Base-by-base conservation (phyloP, 2,888 invertebrate species). In the Theristus sp. region DNA sequence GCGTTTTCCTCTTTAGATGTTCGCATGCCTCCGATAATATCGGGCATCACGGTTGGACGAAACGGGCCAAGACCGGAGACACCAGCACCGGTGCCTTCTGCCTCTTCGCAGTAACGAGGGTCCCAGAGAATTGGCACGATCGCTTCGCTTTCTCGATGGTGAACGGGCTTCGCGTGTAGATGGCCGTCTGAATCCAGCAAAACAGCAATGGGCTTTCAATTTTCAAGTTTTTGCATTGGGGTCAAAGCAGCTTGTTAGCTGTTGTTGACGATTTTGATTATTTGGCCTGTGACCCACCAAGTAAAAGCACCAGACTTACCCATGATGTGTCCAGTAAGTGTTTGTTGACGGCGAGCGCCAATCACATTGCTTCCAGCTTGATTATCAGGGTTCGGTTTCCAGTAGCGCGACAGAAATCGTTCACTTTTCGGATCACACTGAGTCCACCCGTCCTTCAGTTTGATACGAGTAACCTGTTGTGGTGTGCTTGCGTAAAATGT, bases 291-390 rank as follows among this genome's bases (percentile, higher is more conserved):
- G n/a, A n/a, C n/a, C n/a, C n/a, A n/a, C n/a, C n/a, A n/a, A n/a
- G n/a, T n/a, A n/a, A n/a, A n/a, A n/a, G n/a, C n/a, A n/a, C n/a
- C n/a, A n/a, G n/a, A n/a, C n/a, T n/a, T n/a, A n/a, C n/a, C n/a
- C n/a, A n/a, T n/a, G n/a, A n/a, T n/a, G n/a, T n/a, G n/a, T n/a
- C n/a, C n/a, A n/a, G n/a, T n/a, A n/a, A n/a, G n/a, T n/a, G n/a
- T n/a, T n/a, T n/a, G n/a, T n/a, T 6, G 38, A 17, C 38, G 38
- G 38, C 38, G 10, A 6, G 17, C 67, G 67, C 49, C 49, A 49
- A 49, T 49, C n/a, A 49, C n/a, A 10, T 3, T 20, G n/a, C 20
- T 20, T 3, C 49, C 49, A 6, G 49, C 49, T 17, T 49, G 49
- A 24, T 49, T 49, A n/a, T 20, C 49, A n/a, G 49, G n/a, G 24